Evolutionary conservation across 2,888 invertebrate species (phyloP).

Genomic region (Agrochola lychnidis): DNA sequence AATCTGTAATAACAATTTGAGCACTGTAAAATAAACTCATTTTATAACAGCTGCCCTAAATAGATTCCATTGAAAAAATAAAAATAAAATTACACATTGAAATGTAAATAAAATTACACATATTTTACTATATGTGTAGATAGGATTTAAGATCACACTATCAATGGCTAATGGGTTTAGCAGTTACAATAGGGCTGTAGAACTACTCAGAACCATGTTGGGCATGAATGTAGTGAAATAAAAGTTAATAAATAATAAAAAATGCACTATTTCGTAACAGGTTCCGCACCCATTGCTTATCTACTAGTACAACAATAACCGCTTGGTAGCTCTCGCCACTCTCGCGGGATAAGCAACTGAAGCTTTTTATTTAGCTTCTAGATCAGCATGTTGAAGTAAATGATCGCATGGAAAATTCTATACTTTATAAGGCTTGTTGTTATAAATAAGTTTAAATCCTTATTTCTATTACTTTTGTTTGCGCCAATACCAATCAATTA

Average conservation of each 20-base stretch:
- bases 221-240: constrained; percentile 38
- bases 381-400: constrained; percentile 20
- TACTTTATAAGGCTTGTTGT: constrained; percentile 55
- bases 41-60: constrained; percentile 47
- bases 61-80: constrained; percentile 37
- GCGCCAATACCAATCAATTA: constrained; percentile 55
- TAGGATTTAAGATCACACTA: constrained; percentile 36
- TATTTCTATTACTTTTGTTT: constrained; percentile 54
- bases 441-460: constrained; percentile 54
- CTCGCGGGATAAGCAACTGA: constrained; percentile 20
- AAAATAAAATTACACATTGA: constrained; percentile 25
- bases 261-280: constrained; percentile 43
- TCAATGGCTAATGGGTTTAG: constrained; percentile 25
- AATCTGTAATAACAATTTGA: constrained; percentile 54
- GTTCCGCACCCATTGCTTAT: constrained; percentile 38
- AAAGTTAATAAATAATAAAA: constrained; percentile 48
- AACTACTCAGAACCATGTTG: constrained; percentile 25
- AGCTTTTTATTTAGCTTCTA: constrained; percentile 27
- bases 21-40: constrained; percentile 57
- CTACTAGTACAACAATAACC: constrained; percentile 58
- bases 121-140: constrained; percentile 5
- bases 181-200: constrained; percentile 20
- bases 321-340: constrained; percentile 22
- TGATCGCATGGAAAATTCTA: constrained; percentile 45
- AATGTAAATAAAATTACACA: constrained; percentile 33